These are phyloP conservation scores for Cephalopholis sonnerati DNA, from an alignment of 2,113 vertebrate species.

Conservation along the genomic window DNA sequence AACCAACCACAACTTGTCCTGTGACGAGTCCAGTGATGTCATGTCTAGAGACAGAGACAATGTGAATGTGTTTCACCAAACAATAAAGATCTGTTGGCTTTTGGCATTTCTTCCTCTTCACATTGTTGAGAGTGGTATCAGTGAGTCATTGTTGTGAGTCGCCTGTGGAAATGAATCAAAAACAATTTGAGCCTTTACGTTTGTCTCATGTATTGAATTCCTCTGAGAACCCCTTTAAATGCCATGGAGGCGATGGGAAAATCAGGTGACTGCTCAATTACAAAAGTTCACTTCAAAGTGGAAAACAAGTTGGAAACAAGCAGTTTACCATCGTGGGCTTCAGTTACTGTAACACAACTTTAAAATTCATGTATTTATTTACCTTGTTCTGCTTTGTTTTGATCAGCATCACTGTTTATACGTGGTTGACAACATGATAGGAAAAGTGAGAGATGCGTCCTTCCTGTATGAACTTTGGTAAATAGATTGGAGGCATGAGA, in stretches of 20 bases:
- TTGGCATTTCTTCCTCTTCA: conserved; percentile 14
- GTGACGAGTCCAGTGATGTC: conserved; percentile 28
- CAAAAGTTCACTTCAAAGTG: neutral
- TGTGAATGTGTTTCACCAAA: conserved; percentile 22
- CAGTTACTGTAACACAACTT: neutral
- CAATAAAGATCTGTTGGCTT: conserved; percentile 28
- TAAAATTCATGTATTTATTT: neutral
- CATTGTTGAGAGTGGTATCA: conserved; percentile 7
- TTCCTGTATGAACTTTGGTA: conserved; percentile 94
- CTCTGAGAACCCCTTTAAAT: neutral
- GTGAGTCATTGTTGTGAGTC: conserved; percentile 18
- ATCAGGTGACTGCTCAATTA: neutral
- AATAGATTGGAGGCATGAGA: conserved; percentile 92
- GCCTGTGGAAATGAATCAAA: neutral
- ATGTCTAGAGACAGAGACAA: conserved; percentile 47
- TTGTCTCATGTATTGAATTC: neutral
- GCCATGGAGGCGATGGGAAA: neutral
- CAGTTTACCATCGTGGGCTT: neutral
- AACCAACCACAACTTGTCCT: conserved; percentile 21
- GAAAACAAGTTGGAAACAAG: conserved; percentile 30
- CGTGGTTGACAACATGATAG: conserved; percentile 89
- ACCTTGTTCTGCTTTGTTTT: conserved; percentile 30
- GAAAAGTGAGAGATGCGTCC: conserved; percentile 84
- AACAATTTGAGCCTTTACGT: neutral
- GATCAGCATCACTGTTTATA: conserved; percentile 62